Base-by-base conservation (phyloP, 2,888 invertebrate species). In the Griposia aprilina region DNA sequence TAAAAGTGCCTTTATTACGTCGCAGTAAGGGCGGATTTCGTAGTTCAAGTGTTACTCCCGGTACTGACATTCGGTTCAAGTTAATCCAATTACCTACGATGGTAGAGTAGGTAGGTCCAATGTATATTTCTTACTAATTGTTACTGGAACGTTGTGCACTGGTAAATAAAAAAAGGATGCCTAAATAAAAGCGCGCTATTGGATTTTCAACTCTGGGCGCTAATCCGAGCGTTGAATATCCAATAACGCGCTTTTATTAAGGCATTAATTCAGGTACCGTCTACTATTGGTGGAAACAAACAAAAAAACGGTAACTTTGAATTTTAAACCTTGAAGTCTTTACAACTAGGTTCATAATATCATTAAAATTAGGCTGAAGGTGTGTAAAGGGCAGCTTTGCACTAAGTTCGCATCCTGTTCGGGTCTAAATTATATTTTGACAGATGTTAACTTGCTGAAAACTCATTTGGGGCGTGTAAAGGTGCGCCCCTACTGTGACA, bases 81-180 rank as follows among this genome's bases (percentile, higher is more conserved):
- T 62, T 74, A 68, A 81, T 81, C 50, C 74, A 74, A 74, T 80
- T 60, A 79, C 7, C 17, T 36, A 11, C 15, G 45, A 52, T 36
- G 41, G 36, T 60, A 45, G 23, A 71, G 41, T 23, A 68, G 23
- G 67, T 30, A 63, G 20, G 23, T 72, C 50, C 57, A 72, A 65
- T 65, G 72, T 71, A 52, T 45, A 65, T 80, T 65, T 80, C 15
- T 72, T 73, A 57, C 36, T n/a, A n/a, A 69, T 78, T 67, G n/a
- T 41, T 62, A 36, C 15, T 63, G n/a, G 48, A 62, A 74, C 11
- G 57, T 45, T 81, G 20, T 17, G 41, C 59, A 62, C 45, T 68
- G n/a, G n/a, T 23, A 45, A 41, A 23, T 36, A 26, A 65, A 62
- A 69, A 15, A 8, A 59, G 2, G 30, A 23, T 50, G 48, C 48